Base-by-base conservation (phyloP, 2,888 invertebrate species). In the Timandra comae region DNA sequence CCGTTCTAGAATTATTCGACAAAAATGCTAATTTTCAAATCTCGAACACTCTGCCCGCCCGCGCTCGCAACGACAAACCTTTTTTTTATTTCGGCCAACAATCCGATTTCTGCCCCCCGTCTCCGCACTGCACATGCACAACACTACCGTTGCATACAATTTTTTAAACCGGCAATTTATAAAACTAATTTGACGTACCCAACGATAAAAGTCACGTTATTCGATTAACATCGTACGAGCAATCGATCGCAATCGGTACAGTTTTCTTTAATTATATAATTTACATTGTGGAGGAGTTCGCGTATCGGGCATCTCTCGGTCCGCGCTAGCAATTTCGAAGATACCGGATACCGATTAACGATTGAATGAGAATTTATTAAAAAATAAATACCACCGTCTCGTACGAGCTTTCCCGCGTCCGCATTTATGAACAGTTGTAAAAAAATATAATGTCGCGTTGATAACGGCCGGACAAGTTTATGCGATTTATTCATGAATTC, bases 1-100 rank as follows among this genome's bases (percentile, higher is more conserved):
- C 73, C 67, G 66, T 65, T 47, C 63, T 71, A 82, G 82, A 85
- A 75, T 85, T 85, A 85, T 84, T 75, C 79, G 81, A 76, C 82
- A 81, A 85, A 85, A 82, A 85, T 85, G 84, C 82, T 80, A 85
- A 85, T 85, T 82, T 73, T 73, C 78, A 81, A 81, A 84, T 84
- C 81, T 84, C 79, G 66, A 72, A 70, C 76, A 67, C 68, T 66
- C 63, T 52, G 64, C 66, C 70, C 64, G 67, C 67, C n/a, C 63
- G 56, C 68, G 71, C 68, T 65, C 80, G 72, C 16, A 72, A 76
- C 80, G 71, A 68, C 70, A 41, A 43, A 56, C 59, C 64, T 66
- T 68, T 73, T n/a, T n/a, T 78, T 77, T 73, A 68, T 73, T 72
- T 63, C 57, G 64, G 58, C 60, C 61, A 58, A 63, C 63, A 68